phyloP scores from a whole-genome alignment of 2,113 vertebrate species.

The Xerus inauris region DNA sequence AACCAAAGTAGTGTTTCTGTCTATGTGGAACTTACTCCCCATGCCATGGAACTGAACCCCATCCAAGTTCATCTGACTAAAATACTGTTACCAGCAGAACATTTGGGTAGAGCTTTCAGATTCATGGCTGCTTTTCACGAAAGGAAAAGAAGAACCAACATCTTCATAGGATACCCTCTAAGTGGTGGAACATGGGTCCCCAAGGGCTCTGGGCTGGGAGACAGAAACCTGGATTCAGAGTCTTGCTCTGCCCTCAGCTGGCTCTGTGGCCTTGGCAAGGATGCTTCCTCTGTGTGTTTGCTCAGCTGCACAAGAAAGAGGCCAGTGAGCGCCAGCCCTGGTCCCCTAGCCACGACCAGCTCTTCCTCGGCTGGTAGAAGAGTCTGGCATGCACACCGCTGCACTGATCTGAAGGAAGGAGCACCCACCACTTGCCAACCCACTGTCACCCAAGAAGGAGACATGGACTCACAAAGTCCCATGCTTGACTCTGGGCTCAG shows the following conservation, averaged over 20 bases:
- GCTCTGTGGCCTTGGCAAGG: background rate
- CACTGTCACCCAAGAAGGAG: background rate
- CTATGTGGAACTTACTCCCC: background rate
- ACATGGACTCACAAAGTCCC: background rate
- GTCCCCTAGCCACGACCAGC: fast-evolving
- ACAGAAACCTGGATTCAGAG: background rate
- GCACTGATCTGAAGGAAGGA: background rate
- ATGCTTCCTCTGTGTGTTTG: fast-evolving
- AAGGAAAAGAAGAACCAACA: background rate
- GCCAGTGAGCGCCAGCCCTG: fast-evolving
- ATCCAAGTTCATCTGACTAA: background rate
- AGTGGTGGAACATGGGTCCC: background rate
- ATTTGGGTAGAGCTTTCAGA: background rate
- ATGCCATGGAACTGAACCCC: background rate
- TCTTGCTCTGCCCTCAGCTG: background rate
- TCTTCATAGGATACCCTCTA: background rate
- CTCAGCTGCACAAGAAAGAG: background rate
- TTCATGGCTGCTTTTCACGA: background rate
- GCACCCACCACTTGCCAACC: background rate
- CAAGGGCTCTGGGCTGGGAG: too few relatives aligned
- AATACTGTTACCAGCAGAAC: background rate
- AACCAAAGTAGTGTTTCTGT: background rate
- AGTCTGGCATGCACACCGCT: background rate
- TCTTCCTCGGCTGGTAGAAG: background rate
- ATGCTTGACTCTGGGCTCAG: background rate